Evolutionary conservation across 2,113 vertebrate species (phyloP), one percentile per base, ranked within the genome.

Genomic region (Lipophrys pholis): DNA sequence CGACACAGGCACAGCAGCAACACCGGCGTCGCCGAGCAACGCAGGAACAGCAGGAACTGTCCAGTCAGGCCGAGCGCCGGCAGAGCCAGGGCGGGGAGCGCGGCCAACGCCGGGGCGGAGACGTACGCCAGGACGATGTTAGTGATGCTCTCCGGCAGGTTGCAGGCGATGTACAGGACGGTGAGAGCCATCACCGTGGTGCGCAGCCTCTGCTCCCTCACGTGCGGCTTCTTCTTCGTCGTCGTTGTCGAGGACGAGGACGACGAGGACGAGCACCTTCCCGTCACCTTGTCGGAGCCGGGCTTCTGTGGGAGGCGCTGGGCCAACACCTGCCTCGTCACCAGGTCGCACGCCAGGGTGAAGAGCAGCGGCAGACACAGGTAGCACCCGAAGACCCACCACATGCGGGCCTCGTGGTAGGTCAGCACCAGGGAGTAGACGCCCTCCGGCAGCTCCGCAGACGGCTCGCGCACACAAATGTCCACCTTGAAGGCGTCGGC

Each of bases 311-410:
- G 41, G 54, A 69, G 0, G 64, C 53, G 84, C 78, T 74, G 89
- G 0, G 86, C 57, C 0, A 76, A 52, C 1, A 97, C 92, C 9
- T 95, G 93, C n/a, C 93, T 90, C 0, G 96, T 99, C 82, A 97
- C 95, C 80, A 99, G 73, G 88, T 97, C 95, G 65, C 97, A 99
- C 69, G 95, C 96, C 21, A 96, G 74, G 0, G 96, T 97, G 91
- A 99, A 99, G 48, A 99, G 94, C 73, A 99, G 62, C 0, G 98
- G 98, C 90, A 99, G 78, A 66, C 98, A 99, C 83, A 98, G 94
- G 88, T 97, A 99, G 88, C 98, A 99, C 7, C 98, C 98, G 0
- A 99, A 96, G 73, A 94, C 93, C 97, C 98, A 99, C 98, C 98
- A 99, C 93, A 94, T 95, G 1, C 98, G 95, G 1, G 97, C 96